Base-by-base conservation (phyloP, 2,797 vertebrate genomes). In the Cynodonichthys magdalenae region DNA sequence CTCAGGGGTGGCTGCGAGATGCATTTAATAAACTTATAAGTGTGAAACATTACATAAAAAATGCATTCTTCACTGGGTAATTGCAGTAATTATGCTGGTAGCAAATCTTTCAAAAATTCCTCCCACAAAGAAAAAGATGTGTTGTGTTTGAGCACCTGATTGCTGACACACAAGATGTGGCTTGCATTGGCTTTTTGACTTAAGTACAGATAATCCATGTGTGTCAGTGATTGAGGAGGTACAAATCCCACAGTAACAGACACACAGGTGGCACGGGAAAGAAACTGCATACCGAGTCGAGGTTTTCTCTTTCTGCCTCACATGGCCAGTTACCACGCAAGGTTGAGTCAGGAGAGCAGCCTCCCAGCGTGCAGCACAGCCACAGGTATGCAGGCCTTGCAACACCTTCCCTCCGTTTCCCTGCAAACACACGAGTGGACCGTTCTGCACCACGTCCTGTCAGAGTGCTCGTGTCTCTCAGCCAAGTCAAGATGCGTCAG, bases 201-300 rank as follows among this genome's bases (percentile, higher is more conserved):
- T 92, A 92, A 94, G 90, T 71, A 90, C 89, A 92, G 88, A 85
- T 94, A 94, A 94, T 94, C 93, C 93, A 69, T 60, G 86, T 81
- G 84, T 94, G 92, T 93, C 93, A 94, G 91, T 94, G 93, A 94
- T 92, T 89, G 92, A 94, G 81, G 88, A 93, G 90, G 71, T 89
- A 91, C 92, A 94, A 94, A 94, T 94, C 93, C 92, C 74, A 65
- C 77, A 84, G 89, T 87, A 93, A 93, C 89, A 93, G 89, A 91
- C 83, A 82, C 85, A 86, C 93, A 94, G 92, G 92, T 92, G 93
- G 91, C 84, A 89, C 76, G 82, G 77, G 62, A 87, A 82, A 89
- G 79, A 84, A 85, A 85, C 53, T 39, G 74, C 90, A 93, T 92
- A 90, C 91, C 91, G 3, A 82, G 61, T 72, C n/a, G 75, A 60